These are phyloP conservation scores for Embidobia sp. DNA, from an alignment of 2,888 invertebrate species.

Conservation along the genomic window DNA sequence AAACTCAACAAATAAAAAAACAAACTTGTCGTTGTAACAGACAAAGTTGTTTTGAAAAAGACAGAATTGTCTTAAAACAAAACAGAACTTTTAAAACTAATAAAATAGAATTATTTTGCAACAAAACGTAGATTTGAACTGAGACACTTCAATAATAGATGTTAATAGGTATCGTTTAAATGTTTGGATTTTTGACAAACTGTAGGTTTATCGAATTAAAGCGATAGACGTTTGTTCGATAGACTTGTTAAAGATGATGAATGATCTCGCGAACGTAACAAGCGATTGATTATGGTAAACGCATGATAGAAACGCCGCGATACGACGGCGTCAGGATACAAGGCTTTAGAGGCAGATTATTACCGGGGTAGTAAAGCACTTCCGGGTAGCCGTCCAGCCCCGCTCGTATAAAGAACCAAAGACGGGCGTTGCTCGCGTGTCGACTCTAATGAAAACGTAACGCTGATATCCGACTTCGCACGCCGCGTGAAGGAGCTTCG, in stretches of 20 bases:
- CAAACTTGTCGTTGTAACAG: too few relatives aligned
- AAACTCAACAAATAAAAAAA: too few relatives aligned
- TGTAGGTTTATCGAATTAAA: too few relatives aligned
- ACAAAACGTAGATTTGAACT: too few relatives aligned
- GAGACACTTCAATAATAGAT: too few relatives aligned
- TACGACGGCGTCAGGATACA: slow-evolving; percentile 42
- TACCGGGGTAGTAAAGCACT: slow-evolving; percentile 42
- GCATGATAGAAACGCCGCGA: slow-evolving; percentile 36
- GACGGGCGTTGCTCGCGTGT: slow-evolving; percentile 53
- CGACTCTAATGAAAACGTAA: slow-evolving; percentile 56
- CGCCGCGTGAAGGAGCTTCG: slow-evolving; percentile 36
- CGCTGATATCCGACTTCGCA: slow-evolving; percentile 43
- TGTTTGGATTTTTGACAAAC: too few relatives aligned
- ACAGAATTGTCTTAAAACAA: too few relatives aligned
- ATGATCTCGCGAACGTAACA: slow-evolving; percentile 14
- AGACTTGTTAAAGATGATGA: slow-evolving; percentile 23
- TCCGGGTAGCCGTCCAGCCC: slow-evolving; percentile 37
- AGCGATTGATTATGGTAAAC: slow-evolving; percentile 52
- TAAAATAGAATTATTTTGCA: too few relatives aligned
- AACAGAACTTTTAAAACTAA: too few relatives aligned
- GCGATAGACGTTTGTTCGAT: too few relatives aligned
- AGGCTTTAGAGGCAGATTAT: slow-evolving; percentile 42
- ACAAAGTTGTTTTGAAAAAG: too few relatives aligned
- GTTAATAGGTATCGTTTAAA: too few relatives aligned
- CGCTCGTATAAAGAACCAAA: slow-evolving; percentile 31